phyloP scores from a whole-genome alignment of 2,888 invertebrate genomes.

The Gymnocheta viridis region DNA sequence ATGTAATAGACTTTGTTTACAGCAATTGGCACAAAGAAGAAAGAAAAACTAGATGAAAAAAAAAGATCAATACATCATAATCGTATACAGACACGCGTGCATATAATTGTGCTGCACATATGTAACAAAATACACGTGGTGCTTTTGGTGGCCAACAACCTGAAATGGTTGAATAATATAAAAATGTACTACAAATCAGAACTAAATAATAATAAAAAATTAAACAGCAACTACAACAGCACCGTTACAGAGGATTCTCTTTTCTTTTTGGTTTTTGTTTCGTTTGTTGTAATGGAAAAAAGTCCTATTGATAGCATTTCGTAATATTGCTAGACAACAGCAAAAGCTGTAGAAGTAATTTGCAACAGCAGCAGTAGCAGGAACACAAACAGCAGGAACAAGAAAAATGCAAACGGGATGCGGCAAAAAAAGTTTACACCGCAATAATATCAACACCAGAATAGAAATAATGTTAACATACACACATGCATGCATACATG shows the following conservation, averaged over 20 bases:
- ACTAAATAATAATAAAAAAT: conserved; percentile 22
- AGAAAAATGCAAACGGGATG: conserved; percentile 45
- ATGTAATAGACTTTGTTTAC: conserved; percentile 50
- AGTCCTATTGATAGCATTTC: conserved; percentile 54
- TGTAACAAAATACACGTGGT: conserved; percentile 62
- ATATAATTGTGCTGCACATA: conserved; percentile 4
- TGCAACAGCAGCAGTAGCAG: conserved; percentile 27
- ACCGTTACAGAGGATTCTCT: conserved; percentile 46
- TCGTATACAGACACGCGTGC: background rate
- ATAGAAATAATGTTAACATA: conserved; percentile 18
- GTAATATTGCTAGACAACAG: conserved; percentile 48
- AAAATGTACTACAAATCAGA: conserved; percentile 39
- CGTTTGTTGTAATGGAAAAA: conserved; percentile 13
- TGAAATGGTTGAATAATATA: conserved; percentile 59
- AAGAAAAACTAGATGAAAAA: conserved; percentile 6
- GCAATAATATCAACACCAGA: conserved; percentile 67
- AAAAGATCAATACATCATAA: conserved; percentile 45
- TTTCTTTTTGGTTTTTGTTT: conserved; percentile 6
- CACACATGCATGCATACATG: background rate
- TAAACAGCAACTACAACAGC: conserved; percentile 48
- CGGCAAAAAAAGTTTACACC: conserved; percentile 67
- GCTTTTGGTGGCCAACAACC: conserved; percentile 62
- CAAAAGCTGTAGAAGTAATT: conserved; percentile 30
- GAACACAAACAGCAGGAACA: conserved; percentile 34
- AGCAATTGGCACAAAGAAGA: conserved; percentile 41